Percentiles rank a stretch among this genome's conserved stretches.
Conservation (phyloP, 2,888 invertebrate species). For the Protula sp. region DNA sequence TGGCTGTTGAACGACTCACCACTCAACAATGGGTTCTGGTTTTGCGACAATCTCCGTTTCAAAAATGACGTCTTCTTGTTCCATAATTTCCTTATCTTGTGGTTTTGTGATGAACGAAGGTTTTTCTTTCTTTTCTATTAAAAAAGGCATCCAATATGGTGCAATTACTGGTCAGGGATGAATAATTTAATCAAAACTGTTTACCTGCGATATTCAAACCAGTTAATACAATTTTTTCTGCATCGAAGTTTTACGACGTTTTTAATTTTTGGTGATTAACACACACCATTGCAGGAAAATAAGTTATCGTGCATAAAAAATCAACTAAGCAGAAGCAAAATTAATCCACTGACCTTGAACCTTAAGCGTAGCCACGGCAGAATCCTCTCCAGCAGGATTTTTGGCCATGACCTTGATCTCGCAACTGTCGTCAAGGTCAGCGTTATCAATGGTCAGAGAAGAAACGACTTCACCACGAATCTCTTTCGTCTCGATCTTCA, state of each 20-base stretch:
- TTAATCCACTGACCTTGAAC: slow-evolving; percentile 70
- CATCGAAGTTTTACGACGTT: too few relatives aligned
- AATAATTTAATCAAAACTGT: too few relatives aligned
- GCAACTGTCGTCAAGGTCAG: slow-evolving; percentile 78
- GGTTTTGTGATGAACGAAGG: slow-evolving; percentile 48
- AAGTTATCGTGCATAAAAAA: too few relatives aligned
- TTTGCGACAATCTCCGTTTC: slow-evolving; percentile 80
- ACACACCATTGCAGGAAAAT: too few relatives aligned
- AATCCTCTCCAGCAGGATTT: slow-evolving; percentile 23
- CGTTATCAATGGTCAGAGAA: slow-evolving; percentile 49
- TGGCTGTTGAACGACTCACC: too few relatives aligned
- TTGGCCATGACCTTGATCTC: slow-evolving; percentile 69
- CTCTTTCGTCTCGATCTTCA: slow-evolving; percentile 13
- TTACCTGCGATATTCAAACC: too few relatives aligned
- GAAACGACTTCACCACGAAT: slow-evolving; percentile 26
- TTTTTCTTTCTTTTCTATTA: slow-evolving; percentile 50
- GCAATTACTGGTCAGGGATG: too few relatives aligned
- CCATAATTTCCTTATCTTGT: slow-evolving; percentile 40
- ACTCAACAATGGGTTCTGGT: slow-evolving; percentile 79
- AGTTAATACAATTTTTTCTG: too few relatives aligned
- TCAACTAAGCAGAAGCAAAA: too few relatives aligned
- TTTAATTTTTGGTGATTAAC: too few relatives aligned
- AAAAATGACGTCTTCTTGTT: slow-evolving; percentile 52
- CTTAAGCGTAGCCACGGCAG: slow-evolving; percentile 59
- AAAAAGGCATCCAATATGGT: too few relatives aligned